Conservation (phyloP, 2,888 invertebrate species). For the Odontothrips loti region DNA sequence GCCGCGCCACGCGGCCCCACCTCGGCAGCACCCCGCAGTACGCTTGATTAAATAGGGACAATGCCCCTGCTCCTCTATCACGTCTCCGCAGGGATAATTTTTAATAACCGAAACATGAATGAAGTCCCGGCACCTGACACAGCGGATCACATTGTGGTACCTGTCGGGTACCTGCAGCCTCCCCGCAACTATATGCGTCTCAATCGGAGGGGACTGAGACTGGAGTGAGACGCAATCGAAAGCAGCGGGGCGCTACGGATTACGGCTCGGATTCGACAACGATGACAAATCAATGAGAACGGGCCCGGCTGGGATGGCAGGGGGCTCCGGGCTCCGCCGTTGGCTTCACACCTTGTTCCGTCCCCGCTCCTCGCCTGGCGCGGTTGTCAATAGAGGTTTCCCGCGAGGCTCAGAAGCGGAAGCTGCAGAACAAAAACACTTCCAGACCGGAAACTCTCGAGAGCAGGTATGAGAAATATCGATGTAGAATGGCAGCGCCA, state of each 20-base stretch:
- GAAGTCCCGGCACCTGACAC: neutral
- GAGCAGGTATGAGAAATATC: too few relatives aligned
- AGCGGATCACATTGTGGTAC: neutral
- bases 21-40: neutral
- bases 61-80: neutral
- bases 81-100: neutral
- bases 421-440: too few relatives aligned
- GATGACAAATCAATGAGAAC: conserved; percentile 16
- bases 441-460: too few relatives aligned
- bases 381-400: too few relatives aligned
- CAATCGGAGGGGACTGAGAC: neutral
- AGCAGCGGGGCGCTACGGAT: neutral
- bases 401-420: too few relatives aligned
- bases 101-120: conserved; percentile 23
- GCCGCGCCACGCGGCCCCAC: neutral
- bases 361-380: too few relatives aligned
- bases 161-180: neutral
- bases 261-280: neutral
- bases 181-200: neutral
- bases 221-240: too few relatives aligned
- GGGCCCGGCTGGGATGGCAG: neutral
- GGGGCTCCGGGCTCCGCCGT: neutral
- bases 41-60: conserved; percentile 25
- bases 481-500: too few relatives aligned
- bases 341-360: too few relatives aligned